phyloP scores from a whole-genome alignment of 2,888 invertebrate genomes.

The Trachelus iudaicus region DNA sequence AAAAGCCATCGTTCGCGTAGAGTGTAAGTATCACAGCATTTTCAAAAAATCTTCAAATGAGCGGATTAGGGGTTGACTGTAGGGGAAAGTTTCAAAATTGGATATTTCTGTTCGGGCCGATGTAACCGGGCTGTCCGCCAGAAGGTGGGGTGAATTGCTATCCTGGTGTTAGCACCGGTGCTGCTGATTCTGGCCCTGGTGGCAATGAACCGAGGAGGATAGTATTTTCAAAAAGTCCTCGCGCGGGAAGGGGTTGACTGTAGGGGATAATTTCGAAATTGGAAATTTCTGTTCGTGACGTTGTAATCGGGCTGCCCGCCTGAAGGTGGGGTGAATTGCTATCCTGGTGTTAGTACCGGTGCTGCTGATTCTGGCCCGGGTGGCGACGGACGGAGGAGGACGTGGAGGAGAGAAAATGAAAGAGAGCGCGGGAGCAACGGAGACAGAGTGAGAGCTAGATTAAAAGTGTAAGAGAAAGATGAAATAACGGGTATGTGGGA shows the following conservation, averaged over 20 bases:
- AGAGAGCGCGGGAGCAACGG: slow-evolving; percentile 15
- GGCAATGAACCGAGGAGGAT: slow-evolving; percentile 16
- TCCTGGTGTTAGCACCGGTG: not conserved
- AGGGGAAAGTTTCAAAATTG: slow-evolving; percentile 35
- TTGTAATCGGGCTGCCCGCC: slow-evolving; percentile 37
- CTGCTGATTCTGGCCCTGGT: not conserved
- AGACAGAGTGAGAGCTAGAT: slow-evolving; percentile 6
- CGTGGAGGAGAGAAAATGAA: slow-evolving; percentile 7
- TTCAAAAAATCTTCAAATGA: not conserved
- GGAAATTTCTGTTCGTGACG: slow-evolving; percentile 39
- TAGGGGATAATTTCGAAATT: slow-evolving; percentile 39
- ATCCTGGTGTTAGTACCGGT: not conserved
- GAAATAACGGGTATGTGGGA: not conserved
- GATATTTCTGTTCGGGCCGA: slow-evolving; percentile 39
- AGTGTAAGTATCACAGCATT: not conserved
- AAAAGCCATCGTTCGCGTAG: not conserved
- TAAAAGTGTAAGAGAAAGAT: not conserved
- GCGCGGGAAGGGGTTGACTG: too few species aligned
- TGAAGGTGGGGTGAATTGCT: not conserved
- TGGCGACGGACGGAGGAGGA: slow-evolving; percentile 17
- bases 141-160: not conserved
- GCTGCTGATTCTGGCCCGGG: not conserved
- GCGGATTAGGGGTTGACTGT: not conserved
- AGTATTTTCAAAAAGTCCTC: not conserved
- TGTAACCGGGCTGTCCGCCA: slow-evolving; percentile 36